Conservation (phyloP, 1,140 invertebrate species). For the Drosophila bifasciata region DNA sequence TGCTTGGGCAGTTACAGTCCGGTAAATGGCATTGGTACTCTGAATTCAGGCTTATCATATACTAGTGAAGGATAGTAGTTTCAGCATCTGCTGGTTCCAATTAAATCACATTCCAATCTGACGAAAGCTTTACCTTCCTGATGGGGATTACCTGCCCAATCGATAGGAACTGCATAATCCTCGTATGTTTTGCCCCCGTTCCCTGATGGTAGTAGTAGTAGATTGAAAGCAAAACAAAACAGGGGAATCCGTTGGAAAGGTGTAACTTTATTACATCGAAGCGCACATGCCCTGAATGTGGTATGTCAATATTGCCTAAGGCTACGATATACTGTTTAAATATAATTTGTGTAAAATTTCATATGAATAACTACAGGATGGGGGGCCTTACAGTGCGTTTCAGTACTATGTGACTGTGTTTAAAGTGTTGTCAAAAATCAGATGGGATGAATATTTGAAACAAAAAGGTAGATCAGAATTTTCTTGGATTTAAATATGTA, state of each 20-base stretch:
- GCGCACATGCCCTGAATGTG: no score
- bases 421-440: no score
- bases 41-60: neutral
- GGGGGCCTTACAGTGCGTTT: no score
- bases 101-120: constrained; percentile 22
- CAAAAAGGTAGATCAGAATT: no score
- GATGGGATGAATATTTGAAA: no score
- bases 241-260: neutral
- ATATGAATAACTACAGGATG: no score
- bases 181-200: constrained; percentile 4
- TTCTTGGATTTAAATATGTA: no score
- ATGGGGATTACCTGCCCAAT: constrained; percentile 8
- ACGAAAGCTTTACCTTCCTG: neutral
- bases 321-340: no score
- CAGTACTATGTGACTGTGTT: no score
- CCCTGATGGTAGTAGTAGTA: neutral
- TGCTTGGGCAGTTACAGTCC: constrained; percentile 7
- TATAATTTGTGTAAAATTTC: no score
- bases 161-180: constrained; percentile 11
- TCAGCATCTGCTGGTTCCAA: constrained; percentile 10
- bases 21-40: neutral
- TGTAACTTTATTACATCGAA: no score
- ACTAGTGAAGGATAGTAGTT: neutral
- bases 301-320: no score
- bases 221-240: constrained; percentile 18